Evolutionary conservation across 2,797 vertebrate genomes (phyloP).

Genomic region (Halcyon leucocephala): DNA sequence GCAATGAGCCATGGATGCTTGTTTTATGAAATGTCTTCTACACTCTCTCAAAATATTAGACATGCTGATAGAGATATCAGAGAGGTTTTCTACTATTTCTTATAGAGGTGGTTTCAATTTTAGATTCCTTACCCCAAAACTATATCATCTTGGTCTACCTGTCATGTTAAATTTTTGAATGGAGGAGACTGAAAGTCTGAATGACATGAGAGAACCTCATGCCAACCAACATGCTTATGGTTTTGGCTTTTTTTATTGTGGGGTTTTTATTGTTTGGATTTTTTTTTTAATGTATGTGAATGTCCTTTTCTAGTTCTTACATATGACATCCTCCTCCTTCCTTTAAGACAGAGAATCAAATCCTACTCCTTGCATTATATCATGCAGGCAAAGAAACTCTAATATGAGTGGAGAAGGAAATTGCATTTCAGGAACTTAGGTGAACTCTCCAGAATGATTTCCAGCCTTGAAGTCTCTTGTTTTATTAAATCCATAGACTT

Average conservation of each 20-base stretch:
- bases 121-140: constrained; percentile 13
- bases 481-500: neutral
- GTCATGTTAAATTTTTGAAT: constrained; percentile 5
- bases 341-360: neutral
- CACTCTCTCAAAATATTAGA: constrained; percentile 46
- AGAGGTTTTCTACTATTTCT: neutral
- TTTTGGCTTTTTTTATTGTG: neutral
- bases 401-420: neutral
- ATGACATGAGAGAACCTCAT: neutral
- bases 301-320: neutral
- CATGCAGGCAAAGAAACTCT: neutral
- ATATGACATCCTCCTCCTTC: neutral
- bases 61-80: constrained; percentile 50
- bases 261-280: neutral
- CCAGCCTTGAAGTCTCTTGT: neutral
- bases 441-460: neutral
- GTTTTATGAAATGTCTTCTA: constrained; percentile 49
- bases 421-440: neutral
- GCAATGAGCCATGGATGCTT: constrained; percentile 53
- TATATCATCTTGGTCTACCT: constrained; percentile 20
- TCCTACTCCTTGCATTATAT: neutral
- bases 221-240: neutral
- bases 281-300: neutral
- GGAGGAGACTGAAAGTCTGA: constrained; percentile 36
- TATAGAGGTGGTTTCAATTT: neutral